Percentiles rank a stretch among this genome's conserved stretches.
These are phyloP conservation scores for Standfussiana lucernea DNA, from an alignment of 2,888 invertebrate species.

Conservation along the genomic window DNA sequence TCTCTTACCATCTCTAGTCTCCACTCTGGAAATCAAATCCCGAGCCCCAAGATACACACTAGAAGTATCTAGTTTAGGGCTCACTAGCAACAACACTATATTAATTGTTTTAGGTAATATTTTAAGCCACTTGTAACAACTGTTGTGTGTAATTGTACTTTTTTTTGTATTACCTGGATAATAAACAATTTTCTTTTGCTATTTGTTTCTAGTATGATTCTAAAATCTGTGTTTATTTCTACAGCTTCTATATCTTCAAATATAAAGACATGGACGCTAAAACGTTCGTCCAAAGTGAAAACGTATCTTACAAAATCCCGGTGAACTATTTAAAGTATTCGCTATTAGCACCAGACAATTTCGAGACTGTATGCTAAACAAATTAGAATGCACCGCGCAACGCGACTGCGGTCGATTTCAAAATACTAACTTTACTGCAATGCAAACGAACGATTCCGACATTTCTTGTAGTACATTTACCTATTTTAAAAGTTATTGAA, in stretches of 20 bases:
- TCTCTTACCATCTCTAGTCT: too few species aligned
- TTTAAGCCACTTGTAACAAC: too few species aligned
- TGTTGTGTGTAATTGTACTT: too few species aligned
- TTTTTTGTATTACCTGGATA: too few species aligned
- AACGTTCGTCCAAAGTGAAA: neutral
- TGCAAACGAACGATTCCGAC: slow-evolving; percentile 12
- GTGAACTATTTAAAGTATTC: slow-evolving; percentile 44
- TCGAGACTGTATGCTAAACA: slow-evolving; percentile 38
- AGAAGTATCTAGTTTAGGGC: too few species aligned
- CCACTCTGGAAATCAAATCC: too few species aligned
- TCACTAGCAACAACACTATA: too few species aligned
- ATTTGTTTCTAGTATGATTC: too few species aligned
- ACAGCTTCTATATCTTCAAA: neutral
- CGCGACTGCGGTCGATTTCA: slow-evolving; percentile 38
- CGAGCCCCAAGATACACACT: too few species aligned
- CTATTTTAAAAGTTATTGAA: neutral
- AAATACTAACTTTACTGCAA: slow-evolving; percentile 48
- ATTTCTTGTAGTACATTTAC: slow-evolving; percentile 7
- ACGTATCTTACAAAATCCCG: slow-evolving; percentile 20
- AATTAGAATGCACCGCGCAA: slow-evolving; percentile 54
- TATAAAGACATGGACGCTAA: neutral
- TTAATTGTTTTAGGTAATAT: too few species aligned
- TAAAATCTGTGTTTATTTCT: neutral
- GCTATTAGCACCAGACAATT: slow-evolving; percentile 38
- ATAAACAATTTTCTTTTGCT: too few species aligned